phyloP scores from a whole-genome alignment of 1,140 invertebrate genomes.

The Rhagoletis pomonella region DNA sequence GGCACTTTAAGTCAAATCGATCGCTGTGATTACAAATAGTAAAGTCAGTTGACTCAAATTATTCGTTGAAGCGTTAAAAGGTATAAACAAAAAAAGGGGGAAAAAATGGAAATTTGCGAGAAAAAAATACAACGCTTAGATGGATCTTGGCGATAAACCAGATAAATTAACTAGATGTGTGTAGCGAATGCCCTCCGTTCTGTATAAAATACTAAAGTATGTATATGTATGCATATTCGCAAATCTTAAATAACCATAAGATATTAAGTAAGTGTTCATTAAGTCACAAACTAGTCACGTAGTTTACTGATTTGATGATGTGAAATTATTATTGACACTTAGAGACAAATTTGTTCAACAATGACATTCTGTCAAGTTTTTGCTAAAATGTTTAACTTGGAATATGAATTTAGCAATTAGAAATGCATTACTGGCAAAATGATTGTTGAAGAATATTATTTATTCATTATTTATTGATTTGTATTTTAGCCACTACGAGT shows the following conservation, averaged over 20 bases:
- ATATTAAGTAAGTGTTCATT: neutral
- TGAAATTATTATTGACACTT: conserved; percentile 26
- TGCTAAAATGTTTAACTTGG: no score
- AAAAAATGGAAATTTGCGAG: neutral
- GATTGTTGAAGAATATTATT: no score
- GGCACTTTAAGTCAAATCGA: conserved; percentile 41
- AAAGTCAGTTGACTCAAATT: conserved; percentile 18
- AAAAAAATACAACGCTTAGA: neutral
- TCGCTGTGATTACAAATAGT: conserved; percentile 30
- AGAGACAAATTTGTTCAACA: neutral
- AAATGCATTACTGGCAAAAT: no score
- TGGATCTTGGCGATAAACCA: no score
- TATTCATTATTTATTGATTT: no score
- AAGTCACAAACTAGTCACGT: conserved; percentile 36
- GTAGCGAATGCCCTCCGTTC: neutral
- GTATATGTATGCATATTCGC: no score
- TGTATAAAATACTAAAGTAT: neutral
- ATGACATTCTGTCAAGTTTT: no score
- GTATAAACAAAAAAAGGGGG: neutral
- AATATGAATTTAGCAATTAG: no score
- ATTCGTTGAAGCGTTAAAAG: neutral
- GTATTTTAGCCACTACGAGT: no score
- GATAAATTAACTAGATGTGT: neutral
- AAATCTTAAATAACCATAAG: no score
- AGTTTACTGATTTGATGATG: neutral